phyloP scores from a whole-genome alignment of 2,797 vertebrate genomes.

The Sylvilagus floridanus region DNA sequence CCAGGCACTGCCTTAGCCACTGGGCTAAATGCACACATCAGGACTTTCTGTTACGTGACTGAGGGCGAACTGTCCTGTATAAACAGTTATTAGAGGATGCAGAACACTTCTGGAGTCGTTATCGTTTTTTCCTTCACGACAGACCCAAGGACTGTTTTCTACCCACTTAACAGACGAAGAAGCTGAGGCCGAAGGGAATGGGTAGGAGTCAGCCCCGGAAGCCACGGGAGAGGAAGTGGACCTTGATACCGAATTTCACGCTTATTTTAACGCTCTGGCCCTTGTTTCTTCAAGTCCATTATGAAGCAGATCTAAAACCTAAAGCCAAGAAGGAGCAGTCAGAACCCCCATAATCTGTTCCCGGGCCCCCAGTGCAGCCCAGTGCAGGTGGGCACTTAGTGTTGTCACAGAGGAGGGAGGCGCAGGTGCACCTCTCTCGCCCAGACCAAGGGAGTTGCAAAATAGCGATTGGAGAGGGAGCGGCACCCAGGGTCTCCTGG shows the following conservation, averaged over 20 bases:
- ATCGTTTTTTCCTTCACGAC: neutral
- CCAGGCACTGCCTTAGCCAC: too few species aligned
- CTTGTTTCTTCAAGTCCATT: neutral
- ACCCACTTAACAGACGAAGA: neutral
- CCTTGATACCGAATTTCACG: neutral
- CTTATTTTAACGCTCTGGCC: neutral
- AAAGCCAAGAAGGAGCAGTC: neutral
- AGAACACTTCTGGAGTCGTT: neutral
- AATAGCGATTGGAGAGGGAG: neutral
- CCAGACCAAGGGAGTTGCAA: neutral
- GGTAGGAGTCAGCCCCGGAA: neutral
- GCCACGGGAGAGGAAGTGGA: neutral
- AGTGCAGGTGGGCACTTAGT: too few species aligned
- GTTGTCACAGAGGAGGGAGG: neutral
- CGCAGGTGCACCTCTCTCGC: neutral
- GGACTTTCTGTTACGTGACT: too few species aligned
- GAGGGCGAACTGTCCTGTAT: neutral
- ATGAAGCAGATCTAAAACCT: neutral
- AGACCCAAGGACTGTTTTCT: neutral
- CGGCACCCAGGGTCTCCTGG: fast-evolving
- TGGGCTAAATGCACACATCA: too few species aligned
- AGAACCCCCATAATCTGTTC: neutral
- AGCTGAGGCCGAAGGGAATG: neutral
- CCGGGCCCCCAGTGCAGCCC: too few species aligned
- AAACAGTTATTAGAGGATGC: neutral